These are phyloP conservation scores for Perognathus longimembris DNA, from an alignment of 2,113 vertebrate species.

Conservation along the genomic window DNA sequence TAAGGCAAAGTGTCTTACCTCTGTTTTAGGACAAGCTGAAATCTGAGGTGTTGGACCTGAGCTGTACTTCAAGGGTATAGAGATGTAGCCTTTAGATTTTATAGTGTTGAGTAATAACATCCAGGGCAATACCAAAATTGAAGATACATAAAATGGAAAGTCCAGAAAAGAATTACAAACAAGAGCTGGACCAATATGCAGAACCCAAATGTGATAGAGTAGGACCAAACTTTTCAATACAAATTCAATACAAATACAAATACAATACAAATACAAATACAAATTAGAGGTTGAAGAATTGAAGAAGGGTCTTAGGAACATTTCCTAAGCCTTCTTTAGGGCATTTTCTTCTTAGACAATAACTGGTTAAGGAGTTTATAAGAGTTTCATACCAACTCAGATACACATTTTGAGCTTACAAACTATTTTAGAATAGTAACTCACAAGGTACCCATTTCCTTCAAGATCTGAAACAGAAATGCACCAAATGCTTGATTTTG, in stretches of 20 bases:
- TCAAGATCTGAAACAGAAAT: background rate
- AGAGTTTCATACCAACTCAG: background rate
- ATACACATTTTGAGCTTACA: background rate
- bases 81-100: background rate
- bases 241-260: no score
- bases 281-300: background rate
- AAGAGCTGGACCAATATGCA: background rate
- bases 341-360: background rate
- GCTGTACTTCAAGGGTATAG: background rate
- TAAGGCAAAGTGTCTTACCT: background rate
- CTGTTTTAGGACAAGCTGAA: background rate
- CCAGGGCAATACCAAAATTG: background rate
- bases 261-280: background rate
- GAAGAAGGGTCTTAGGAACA: background rate
- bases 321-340: background rate
- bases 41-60: background rate
- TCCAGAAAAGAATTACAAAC: background rate
- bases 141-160: background rate
- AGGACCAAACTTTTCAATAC: no score
- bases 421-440: constrained; percentile 12
- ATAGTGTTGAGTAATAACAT: background rate
- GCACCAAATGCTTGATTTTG: background rate
- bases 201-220: background rate
- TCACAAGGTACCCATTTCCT: constrained; percentile 5
- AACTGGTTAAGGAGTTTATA: background rate